Evolutionary conservation across 2,888 invertebrate genomes (phyloP).

Genomic region (Ceriagrion tenellum): DNA sequence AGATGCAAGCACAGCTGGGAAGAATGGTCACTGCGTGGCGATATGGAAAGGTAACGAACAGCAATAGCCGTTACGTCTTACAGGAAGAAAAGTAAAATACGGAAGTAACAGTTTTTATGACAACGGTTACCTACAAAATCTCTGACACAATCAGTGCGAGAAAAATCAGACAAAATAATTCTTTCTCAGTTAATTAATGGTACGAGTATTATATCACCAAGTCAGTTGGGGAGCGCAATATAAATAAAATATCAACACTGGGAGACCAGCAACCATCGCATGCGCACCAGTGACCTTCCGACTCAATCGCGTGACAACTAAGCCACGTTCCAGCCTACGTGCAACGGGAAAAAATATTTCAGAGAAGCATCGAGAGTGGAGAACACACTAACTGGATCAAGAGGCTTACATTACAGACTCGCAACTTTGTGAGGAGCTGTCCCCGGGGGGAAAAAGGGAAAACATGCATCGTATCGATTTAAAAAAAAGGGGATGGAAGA

Average conservation of each 20-base stretch:
- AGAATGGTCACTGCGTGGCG: too few species aligned
- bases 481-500: neutral
- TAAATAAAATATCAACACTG: neutral
- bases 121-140: too few species aligned
- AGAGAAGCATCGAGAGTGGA: neutral
- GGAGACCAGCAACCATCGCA: neutral
- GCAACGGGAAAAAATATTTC: neutral
- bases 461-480: neutral
- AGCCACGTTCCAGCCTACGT: neutral
- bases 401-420: neutral
- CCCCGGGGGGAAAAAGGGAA: neutral
- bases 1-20: too few species aligned
- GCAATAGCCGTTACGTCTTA: too few species aligned
- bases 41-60: too few species aligned
- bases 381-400: neutral
- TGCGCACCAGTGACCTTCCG: neutral
- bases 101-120: too few species aligned
- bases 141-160: too few species aligned
- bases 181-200: neutral
- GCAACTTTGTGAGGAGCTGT: neutral
- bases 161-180: too few species aligned
- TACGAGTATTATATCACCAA: neutral
- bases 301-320: neutral
- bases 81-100: too few species aligned
- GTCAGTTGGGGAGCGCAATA: neutral